Percentiles rank a stretch among this genome's conserved stretches.
Evolutionary conservation across 2,888 invertebrate species (phyloP).

Genomic region (Dynastes maya): DNA sequence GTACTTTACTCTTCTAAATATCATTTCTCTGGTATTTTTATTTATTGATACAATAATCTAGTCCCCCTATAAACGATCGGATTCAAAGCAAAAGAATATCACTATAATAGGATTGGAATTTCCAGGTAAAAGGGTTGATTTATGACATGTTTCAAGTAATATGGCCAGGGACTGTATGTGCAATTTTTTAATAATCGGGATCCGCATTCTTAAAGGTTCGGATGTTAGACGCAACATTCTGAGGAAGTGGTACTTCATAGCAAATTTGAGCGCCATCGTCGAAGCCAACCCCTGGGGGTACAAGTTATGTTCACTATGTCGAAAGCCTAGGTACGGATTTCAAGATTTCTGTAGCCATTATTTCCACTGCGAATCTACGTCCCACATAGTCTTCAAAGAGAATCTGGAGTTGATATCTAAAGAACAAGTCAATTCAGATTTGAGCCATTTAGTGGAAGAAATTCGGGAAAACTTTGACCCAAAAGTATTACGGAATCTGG

Average conservation of each 20-base stretch:
- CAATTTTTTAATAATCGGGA: too few species aligned
- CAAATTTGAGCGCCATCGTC: neutral
- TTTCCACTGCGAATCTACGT: neutral
- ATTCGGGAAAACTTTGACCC: neutral
- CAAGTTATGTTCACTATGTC: neutral
- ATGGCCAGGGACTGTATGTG: too few species aligned
- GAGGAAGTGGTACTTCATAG: slow-evolving; percentile 21
- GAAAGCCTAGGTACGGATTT: neutral
- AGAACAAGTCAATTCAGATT: neutral
- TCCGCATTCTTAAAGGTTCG: neutral
- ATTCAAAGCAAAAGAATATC: too few species aligned
- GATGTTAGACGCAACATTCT: neutral
- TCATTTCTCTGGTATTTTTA: too few species aligned
- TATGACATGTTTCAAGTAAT: too few species aligned
- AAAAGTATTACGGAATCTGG: neutral
- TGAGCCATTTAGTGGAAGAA: neutral
- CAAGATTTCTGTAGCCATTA: neutral
- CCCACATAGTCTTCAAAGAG: too few species aligned
- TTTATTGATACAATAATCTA: too few species aligned
- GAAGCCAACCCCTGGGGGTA: neutral
- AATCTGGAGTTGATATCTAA: neutral
- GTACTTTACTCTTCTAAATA: too few species aligned
- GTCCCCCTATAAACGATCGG: too few species aligned
- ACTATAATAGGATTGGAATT: too few species aligned
- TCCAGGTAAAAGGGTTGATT: too few species aligned